Conservation (phyloP, 2,888 invertebrate genomes). For the Megaustenia siamemsis region DNA sequence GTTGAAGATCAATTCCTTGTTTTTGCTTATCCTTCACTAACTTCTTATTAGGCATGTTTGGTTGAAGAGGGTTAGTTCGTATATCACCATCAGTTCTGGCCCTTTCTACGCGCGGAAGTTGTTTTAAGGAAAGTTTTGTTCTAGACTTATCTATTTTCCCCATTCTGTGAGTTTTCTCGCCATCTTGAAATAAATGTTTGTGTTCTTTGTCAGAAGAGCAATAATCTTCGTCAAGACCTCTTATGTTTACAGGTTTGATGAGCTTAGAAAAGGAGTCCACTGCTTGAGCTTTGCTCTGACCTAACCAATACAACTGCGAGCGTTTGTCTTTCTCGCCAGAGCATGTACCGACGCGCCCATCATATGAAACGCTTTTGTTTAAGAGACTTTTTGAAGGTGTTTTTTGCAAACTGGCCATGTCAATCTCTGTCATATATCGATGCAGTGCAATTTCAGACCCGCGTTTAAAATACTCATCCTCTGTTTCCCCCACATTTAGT, state of each 20-base stretch:
- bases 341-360: not conserved
- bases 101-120: conserved; percentile 32
- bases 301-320: conserved; percentile 8
- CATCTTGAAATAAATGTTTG: not conserved
- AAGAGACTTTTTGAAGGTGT: conserved; percentile 10
- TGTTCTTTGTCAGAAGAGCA: not conserved
- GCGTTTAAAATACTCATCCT: not conserved
- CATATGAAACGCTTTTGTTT: conserved; percentile 36
- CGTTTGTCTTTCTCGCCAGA: not conserved
- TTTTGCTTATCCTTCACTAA: conserved; percentile 1
- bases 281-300: not conserved
- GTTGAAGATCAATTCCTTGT: not conserved
- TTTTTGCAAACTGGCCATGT: not conserved
- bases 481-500: not conserved
- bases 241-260: not conserved
- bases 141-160: not conserved
- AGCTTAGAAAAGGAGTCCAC: not conserved
- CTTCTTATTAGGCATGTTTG: not conserved
- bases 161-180: not conserved
- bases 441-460: not conserved
- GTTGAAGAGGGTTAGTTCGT: not conserved
- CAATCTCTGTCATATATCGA: conserved; percentile 28
- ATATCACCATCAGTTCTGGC: conserved; percentile 37
- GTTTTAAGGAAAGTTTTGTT: not conserved
- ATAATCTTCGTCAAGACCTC: not conserved